Base-by-base conservation (phyloP, 1,140 invertebrate genomes). In the Babylonia areolata region DNA sequence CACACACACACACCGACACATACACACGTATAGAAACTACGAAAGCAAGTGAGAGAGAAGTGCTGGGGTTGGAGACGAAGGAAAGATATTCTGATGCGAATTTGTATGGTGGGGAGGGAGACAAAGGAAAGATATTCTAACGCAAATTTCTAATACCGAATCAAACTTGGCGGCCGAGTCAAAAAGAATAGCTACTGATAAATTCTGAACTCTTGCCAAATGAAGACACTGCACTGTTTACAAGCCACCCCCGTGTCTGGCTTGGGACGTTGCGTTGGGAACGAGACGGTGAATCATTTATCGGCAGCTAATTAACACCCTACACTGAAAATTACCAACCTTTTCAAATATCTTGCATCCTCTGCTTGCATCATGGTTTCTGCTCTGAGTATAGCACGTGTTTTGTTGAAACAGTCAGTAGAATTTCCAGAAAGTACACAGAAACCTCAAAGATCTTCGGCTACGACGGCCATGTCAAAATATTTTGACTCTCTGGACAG, bases 271-370 rank as follows among this genome's bases (percentile, higher is more conserved):
- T 69, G 81, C 69, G n/a, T 69, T 83, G 81, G 81, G 69, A 73
- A 83, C 81, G 33, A 69, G 58, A 83, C 58, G 33, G 1, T 58
- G 42, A 81, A 58, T 58, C 23, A 39, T n/a, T 39, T 23, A 17
- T 79, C 28, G 15, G 28, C 77, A 42, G 6, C 78, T 35, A 33
- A 33, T 58, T 80, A 51, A 54, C 40, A 58, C 28, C 23, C 40
- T 28, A 11, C 28, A 3, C 17, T n/a, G 6, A 80, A 54, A 80
- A 9, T 3, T 2, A 33, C 40, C 80, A 86, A 93, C 93, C 90
- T 92, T 90, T 90, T 92, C 81, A 90, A 87, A 84, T 90, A 93
- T 86, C 91, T 89, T 71, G 92, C 92, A 84, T 92, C 92, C 86
- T 92, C 92, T 31, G 91, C 89, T 77, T 92, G 91, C 90, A 92